Base-by-base conservation (phyloP, 2,113 vertebrate genomes). In the Pedetes capensis region DNA sequence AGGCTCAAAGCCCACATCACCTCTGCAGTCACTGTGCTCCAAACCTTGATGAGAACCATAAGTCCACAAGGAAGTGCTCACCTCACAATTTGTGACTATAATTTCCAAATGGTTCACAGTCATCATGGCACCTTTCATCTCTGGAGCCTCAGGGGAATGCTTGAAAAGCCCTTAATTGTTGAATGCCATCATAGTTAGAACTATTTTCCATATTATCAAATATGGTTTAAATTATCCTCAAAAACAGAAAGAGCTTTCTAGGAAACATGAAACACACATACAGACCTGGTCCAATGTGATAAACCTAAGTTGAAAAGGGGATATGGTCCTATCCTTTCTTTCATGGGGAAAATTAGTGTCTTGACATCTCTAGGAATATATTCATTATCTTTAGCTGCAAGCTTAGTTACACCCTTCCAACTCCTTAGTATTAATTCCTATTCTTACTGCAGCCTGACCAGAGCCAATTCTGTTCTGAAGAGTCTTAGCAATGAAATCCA, bases 301-400 rank as follows among this genome's bases (percentile, higher is more conserved):
- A 84, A 87, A 94, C 25, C 47, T 81, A 27, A n/a, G 44, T 8
- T 80, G 57, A 86, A 87, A 93, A 64, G 47, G n/a, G 27, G 68
- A 78, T 89, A 75, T 76, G 68, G 39, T 83, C 12, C 47, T 18
- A 79, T 1, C 29, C n/a, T 29, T 75, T n/a, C 42, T 83, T 94
- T 66, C 55, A 86, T 55, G 37, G 59, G 25, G 57, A 94, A 93
- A 93, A 92, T 79, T 68, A 25, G 11, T 49, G 3, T 61, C 39
- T 89, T 94, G 82, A 93, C 59, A 71, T 91, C 69, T 86, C 71
- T 63, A 42, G 23, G 59, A 83, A 64, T 72, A 8, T 72, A 49
- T 89, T 94, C 94, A 63, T 79, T 91, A 94, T 94, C 78, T 85
- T 95, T 95, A 82, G 44, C 5, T 64, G 34, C 53, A 93, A 95